A percentile compares a stretch with the other conserved stretches of the same genome.
These are phyloP conservation scores for Oligia fasciuncula DNA, from an alignment of 2,888 invertebrate genomes.

Conservation along the genomic window DNA sequence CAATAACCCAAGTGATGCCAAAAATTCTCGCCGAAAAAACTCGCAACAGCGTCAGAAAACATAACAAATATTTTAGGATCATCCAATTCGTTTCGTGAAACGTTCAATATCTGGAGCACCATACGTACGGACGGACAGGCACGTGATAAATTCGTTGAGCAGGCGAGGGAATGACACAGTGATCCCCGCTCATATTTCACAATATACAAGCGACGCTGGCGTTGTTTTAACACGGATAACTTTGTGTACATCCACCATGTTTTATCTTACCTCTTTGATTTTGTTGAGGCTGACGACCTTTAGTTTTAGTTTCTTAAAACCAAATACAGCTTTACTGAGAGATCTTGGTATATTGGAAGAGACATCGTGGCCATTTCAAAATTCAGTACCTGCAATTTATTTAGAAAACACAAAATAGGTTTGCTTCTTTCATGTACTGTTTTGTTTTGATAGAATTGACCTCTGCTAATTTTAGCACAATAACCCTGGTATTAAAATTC, in stretches of 20 bases:
- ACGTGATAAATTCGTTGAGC: slow-evolving; percentile 82
- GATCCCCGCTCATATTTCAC: slow-evolving; percentile 84
- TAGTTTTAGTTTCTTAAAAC: slow-evolving; percentile 10
- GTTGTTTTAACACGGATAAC: slow-evolving; percentile 78
- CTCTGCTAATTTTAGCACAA: slow-evolving; percentile 25
- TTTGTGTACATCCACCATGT: slow-evolving; percentile 70
- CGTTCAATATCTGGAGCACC: slow-evolving; percentile 68
- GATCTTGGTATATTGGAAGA: neutral
- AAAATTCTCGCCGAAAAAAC: slow-evolving; percentile 56
- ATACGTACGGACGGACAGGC: slow-evolving; percentile 75
- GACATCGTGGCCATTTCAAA: neutral
- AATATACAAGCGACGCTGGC: slow-evolving; percentile 76
- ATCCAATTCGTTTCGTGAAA: slow-evolving; percentile 68
- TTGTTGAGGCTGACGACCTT: slow-evolving; percentile 54
- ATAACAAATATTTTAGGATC: slow-evolving; percentile 70
- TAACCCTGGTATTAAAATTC: slow-evolving; percentile 44
- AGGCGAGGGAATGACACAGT: slow-evolving; percentile 79
- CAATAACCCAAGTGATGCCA: slow-evolving; percentile 54
- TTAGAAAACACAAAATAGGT: neutral
- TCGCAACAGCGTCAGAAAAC: slow-evolving; percentile 58
- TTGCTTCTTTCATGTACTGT: neutral
- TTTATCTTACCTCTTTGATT: slow-evolving; percentile 59
- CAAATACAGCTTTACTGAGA: neutral
- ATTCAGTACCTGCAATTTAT: neutral
- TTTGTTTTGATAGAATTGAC: slow-evolving; percentile 4